Evolutionary conservation across 2,888 invertebrate species (phyloP).

Genomic region (Lepidocyrtoides sp.): DNA sequence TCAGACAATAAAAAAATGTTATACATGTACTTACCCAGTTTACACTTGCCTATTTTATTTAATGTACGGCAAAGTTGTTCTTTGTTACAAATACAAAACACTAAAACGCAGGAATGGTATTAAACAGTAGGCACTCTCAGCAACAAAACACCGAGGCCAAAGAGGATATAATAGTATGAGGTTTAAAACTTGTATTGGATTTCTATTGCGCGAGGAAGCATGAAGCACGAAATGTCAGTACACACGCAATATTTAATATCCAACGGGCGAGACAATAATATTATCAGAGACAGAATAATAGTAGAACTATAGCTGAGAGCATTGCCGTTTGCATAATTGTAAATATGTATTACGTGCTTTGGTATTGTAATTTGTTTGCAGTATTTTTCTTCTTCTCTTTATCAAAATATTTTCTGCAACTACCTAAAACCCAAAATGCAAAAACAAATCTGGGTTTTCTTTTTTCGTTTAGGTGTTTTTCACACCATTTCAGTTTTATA

Average conservation of each 20-base stretch:
- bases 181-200: slow-evolving; percentile 34
- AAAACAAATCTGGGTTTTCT: too few species aligned
- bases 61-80: neutral
- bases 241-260: slow-evolving; percentile 58
- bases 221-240: slow-evolving; percentile 58
- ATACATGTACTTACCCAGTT: neutral
- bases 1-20: slow-evolving; percentile 9
- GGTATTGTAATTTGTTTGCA: neutral
- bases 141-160: neutral
- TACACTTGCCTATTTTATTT: neutral
- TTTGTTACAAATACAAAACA: neutral
- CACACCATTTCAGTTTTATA: too few species aligned
- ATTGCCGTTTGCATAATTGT: neutral
- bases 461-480: too few species aligned
- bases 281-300: neutral
- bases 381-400: too few species aligned
- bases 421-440: too few species aligned
- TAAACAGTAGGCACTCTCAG: too few species aligned
- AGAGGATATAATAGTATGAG: neutral
- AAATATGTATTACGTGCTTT: neutral
- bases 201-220: slow-evolving; percentile 59
- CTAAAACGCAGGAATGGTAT: neutral
- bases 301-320: neutral
- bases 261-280: neutral
- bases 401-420: too few species aligned